Evolutionary conservation across 1,140 invertebrate genomes (phyloP).

Genomic region (Drosophila simulans): DNA sequence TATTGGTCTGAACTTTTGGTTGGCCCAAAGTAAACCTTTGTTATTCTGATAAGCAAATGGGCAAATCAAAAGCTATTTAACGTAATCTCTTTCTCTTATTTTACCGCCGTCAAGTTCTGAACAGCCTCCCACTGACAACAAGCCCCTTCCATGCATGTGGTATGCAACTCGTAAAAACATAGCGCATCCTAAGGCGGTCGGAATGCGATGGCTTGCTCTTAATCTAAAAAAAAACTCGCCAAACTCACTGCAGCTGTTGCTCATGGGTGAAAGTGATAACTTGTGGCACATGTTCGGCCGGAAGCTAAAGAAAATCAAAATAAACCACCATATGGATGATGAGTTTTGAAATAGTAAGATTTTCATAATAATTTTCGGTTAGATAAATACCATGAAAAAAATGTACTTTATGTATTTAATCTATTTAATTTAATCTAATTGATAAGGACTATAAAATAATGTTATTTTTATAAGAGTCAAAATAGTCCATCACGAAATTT

Average conservation of each 20-base stretch:
- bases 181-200: conserved; percentile 21
- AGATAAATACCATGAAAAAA: no score
- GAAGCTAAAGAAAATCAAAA: conserved; percentile 63
- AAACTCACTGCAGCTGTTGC: conserved; percentile 62
- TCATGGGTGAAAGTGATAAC: conserved; percentile 63
- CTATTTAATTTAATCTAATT: no score
- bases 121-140: conserved; percentile 34
- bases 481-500: no score
- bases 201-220: conserved; percentile 50
- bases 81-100: conserved; percentile 8
- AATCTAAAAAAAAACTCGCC: conserved; percentile 57
- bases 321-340: conserved; percentile 38
- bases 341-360: conserved; percentile 8
- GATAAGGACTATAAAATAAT: no score
- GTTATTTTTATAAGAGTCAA: no score
- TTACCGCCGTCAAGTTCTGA: conserved; percentile 31
- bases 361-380: no score
- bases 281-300: conserved; percentile 55
- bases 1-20: background rate
- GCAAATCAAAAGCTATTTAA: conserved; percentile 1
- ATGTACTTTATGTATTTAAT: no score
- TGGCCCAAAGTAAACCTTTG: background rate
- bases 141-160: conserved; percentile 16
- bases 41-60: background rate
- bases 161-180: conserved; percentile 46